Conservation (phyloP, 2,888 invertebrate genomes). For the Hemithea aestivaria region DNA sequence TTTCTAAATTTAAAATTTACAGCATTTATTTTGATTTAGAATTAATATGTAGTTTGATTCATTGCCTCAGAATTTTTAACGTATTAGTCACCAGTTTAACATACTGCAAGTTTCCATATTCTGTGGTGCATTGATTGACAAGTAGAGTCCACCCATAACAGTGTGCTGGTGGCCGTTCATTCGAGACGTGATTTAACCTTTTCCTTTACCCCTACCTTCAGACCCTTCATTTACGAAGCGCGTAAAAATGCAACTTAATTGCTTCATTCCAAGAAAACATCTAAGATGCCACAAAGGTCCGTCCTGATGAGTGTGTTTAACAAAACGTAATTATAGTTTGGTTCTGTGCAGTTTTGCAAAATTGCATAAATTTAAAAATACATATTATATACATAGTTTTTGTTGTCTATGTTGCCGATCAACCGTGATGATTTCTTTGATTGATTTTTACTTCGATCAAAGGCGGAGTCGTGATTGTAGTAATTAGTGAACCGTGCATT, state of each 20-base stretch:
- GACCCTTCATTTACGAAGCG: constrained; percentile 51
- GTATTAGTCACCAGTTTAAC: neutral
- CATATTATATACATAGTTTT: too few species aligned
- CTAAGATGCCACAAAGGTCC: constrained; percentile 15
- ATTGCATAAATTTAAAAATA: constrained; percentile 2
- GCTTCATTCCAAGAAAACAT: constrained; percentile 33
- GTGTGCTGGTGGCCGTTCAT: constrained; percentile 55
- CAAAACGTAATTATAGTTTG: constrained; percentile 8
- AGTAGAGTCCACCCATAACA: constrained; percentile 46
- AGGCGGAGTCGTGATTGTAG: neutral
- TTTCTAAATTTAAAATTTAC: too few species aligned
- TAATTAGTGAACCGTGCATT: constrained; percentile 4
- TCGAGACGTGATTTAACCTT: constrained; percentile 41
- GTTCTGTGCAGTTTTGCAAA: constrained; percentile 5
- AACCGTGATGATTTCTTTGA: constrained; percentile 5
- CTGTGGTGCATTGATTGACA: constrained; percentile 54
- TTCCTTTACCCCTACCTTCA: constrained; percentile 32
- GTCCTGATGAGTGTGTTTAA: constrained; percentile 7
- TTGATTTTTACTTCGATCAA: constrained; percentile 6
- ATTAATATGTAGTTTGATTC: too few species aligned
- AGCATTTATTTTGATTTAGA: too few species aligned
- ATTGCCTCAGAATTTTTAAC: neutral
- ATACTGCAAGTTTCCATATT: neutral
- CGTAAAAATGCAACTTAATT: constrained; percentile 51
- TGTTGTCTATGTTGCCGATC: constrained; percentile 2